phyloP scores from a whole-genome alignment of 1,140 invertebrate species.

The Zaprionus kolodkinae region DNA sequence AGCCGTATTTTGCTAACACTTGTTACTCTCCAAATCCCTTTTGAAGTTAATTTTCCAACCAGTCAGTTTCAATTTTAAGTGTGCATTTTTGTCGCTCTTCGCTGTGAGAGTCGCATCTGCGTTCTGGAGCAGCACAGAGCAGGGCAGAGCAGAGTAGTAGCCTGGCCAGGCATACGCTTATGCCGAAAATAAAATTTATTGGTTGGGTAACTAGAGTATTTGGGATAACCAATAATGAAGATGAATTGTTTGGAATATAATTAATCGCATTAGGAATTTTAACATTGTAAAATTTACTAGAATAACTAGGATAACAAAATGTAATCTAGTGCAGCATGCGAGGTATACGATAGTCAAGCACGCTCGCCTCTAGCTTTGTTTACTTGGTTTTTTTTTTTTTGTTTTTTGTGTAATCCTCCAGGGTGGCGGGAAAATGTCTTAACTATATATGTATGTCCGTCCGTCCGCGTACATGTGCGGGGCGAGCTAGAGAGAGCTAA shows the following conservation, averaged over 20 bases:
- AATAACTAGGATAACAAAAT: too few species aligned
- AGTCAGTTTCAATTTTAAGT: conserved; percentile 69
- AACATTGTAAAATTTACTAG: not conserved
- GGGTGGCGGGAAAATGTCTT: conserved; percentile 6
- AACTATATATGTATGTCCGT: conserved; percentile 4
- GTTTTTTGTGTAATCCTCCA: not conserved
- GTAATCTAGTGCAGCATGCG: not conserved
- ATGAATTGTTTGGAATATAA: not conserved
- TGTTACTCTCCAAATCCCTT: conserved; percentile 48
- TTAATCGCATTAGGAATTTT: not conserved
- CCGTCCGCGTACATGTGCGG: not conserved
- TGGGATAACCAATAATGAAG: conserved; percentile 4
- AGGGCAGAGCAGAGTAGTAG: not conserved
- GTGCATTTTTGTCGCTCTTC: conserved; percentile 26
- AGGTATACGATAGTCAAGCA: not conserved
- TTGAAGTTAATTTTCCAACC: conserved; percentile 70
- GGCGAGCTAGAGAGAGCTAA: not conserved
- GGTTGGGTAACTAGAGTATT: not conserved
- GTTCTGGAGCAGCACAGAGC: not conserved
- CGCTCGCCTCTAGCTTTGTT: not conserved
- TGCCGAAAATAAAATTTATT: conserved; percentile 3
- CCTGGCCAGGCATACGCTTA: not conserved
- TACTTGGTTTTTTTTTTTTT: not conserved
- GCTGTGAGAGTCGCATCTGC: conserved; percentile 5
- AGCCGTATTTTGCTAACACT: conserved; percentile 52